Evolutionary conservation across 2,888 invertebrate species (phyloP), one percentile per base, ranked within the genome.

Genomic region (Vanessa cardui): DNA sequence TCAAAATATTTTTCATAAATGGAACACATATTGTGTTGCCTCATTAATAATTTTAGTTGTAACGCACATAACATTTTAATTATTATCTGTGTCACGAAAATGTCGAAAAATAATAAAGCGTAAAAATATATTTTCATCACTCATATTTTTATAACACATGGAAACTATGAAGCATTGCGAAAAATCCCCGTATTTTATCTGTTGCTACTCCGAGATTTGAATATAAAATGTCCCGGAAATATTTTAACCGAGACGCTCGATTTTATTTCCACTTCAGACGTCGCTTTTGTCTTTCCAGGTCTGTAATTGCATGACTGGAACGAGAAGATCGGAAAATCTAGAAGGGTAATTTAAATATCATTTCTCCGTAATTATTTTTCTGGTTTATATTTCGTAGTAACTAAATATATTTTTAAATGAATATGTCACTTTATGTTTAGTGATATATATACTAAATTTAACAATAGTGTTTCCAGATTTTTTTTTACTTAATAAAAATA

Each of bases 201-300:
- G 31, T 45, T 52, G 59, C 47, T 39, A 49, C 72, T 71, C 72
- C 71, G 74, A 77, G 74, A 79, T 82, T 81, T 79, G 79, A 83
- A 83, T 82, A 80, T 78, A 77, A 77, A 83, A 83, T 79, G 80
- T 78, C 77, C 76, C 73, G 68, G 67, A 74, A 78, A 79, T 80
- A 79, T 80, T 79, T 73, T 69, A 73, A 71, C 66, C 64, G 66
- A 70, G 70, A 73, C 52, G 63, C 66, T 74, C 66, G 74, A 31
- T 78, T 82, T 82, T 81, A 82, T 82, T 83, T 84, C 76, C 74
- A 75, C 77, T 80, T 72, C 76, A 78, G 73, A 78, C 75, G 75
- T 77, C 75, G 73, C 75, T 78, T 77, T 79, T 76, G 77, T 77
- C 73, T 74, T 68, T 66, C 39, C 44, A 45, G 52, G 63, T 66